Base-by-base conservation (phyloP, 2,888 invertebrate genomes). In the Capitulum mitella region DNA sequence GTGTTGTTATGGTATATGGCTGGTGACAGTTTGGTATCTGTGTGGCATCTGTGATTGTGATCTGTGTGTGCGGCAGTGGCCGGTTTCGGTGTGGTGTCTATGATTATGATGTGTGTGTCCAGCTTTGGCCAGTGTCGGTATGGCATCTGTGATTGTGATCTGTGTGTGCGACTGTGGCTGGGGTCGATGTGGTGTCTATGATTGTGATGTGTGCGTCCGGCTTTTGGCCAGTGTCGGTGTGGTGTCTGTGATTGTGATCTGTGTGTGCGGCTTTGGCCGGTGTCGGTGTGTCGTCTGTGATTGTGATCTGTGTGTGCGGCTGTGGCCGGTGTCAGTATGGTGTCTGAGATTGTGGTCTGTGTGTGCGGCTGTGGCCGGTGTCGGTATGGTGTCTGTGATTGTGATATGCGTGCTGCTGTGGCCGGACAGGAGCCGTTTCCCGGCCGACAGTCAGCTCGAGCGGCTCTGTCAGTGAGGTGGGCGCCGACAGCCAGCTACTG, bases 401-500 rank as follows among this genome's bases (percentile, higher is more conserved):
- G 10, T 19, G 14, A 3, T n/a, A n/a, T n/a, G n/a, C n/a, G n/a
- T n/a, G n/a, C n/a, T n/a, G n/a, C n/a, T n/a, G n/a, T n/a, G n/a
- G n/a, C n/a, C n/a, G n/a, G n/a, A n/a, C 51, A 64, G 64, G 64
- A 16, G 34, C 64, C 3, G 34, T 34, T 32, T 64, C 70, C 1
- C 70, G 70, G 37, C 70, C 70, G 34, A 34, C 70, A 37, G 16
- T 70, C 22, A 70, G 70, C 37, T 70, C 70, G 70, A 22, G 16
- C 6, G 75, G 43, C 75, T 43, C 75, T 1, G 14, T 46, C 5
- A 74, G 74, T 14, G 40, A 37, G 26, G 64, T 82, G 83, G 85
- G 88, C 84, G 90, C 90, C 84, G 96, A 97, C 87, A 89, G 94
- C 82, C 97, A 97, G 89, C 96, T 94, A 87, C 93, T 94, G 82